A percentile compares a stretch with the other conserved stretches of the same genome.
Conservation (phyloP, 2,888 invertebrate genomes). For the Scrobipalpa costella region DNA sequence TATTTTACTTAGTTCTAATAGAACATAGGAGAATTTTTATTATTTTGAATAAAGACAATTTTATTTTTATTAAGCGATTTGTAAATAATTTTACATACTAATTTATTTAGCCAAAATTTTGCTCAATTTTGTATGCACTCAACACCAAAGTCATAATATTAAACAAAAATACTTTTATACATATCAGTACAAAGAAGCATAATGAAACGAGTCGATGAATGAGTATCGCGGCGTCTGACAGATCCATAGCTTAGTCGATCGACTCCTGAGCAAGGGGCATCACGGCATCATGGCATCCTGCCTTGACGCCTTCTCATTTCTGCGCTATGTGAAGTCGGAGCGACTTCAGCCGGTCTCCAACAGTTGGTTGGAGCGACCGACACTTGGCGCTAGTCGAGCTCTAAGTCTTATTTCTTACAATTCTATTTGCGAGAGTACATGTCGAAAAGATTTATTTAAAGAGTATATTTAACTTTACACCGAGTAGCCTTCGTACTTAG, state of each 20-base stretch:
- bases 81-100: conserved; percentile 67
- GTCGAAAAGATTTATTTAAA: conserved; percentile 19
- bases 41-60: conserved; percentile 71
- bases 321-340: conserved; percentile 23
- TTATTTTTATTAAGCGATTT: conserved; percentile 67
- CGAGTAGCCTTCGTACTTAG: conserved; percentile 26
- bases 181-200: conserved; percentile 77
- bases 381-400: conserved; percentile 56
- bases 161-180: conserved; percentile 58
- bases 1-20: conserved; percentile 61
- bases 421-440: conserved; percentile 32
- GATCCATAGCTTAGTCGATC: conserved; percentile 4
- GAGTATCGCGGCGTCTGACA: conserved; percentile 11
- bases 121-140: conserved; percentile 79
- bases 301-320: neutral
- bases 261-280: conserved; percentile 3
- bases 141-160: conserved; percentile 80
- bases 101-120: conserved; percentile 80
- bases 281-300: neutral
- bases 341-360: conserved; percentile 39
- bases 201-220: conserved; percentile 48
- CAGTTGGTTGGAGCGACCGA: conserved; percentile 28
- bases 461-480: conserved; percentile 16
- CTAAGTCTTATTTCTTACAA: conserved; percentile 55
- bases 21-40: conserved; percentile 59